Conservation (phyloP, 2,797 vertebrate genomes). For the Leptatherina wallacei region DNA sequence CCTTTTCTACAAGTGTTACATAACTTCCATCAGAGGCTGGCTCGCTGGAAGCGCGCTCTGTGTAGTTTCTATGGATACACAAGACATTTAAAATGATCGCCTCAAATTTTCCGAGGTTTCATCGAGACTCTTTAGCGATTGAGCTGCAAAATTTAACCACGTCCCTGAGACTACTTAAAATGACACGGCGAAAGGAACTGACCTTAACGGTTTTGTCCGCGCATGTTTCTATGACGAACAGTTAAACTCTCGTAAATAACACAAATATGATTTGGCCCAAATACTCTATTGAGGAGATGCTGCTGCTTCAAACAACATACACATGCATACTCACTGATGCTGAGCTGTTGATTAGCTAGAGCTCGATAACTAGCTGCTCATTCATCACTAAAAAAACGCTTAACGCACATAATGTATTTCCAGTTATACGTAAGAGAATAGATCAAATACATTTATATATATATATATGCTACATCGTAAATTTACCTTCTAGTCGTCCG, state of each 20-base stretch:
- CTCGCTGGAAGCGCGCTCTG: conserved; percentile 64
- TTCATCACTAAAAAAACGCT: conserved; percentile 34
- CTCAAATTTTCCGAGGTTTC: conserved; percentile 26
- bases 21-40: conserved; percentile 74
- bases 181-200: neutral
- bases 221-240: neutral
- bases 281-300: neutral
- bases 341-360: conserved; percentile 34
- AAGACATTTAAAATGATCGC: conserved; percentile 45
- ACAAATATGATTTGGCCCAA: neutral
- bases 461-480: neutral
- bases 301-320: neutral
- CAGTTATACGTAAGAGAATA: neutral
- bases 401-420: neutral
- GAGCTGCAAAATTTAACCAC: neutral
- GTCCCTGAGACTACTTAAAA: neutral
- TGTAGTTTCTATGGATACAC: conserved; percentile 84
- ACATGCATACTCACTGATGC: conserved; percentile 22
- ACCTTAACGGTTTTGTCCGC: neutral
- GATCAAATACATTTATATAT: neutral
- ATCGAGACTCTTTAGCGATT: conserved; percentile 6
- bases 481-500: conserved; percentile 60
- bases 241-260: neutral
- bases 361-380: conserved; percentile 35
- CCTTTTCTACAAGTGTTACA: conserved; percentile 78